Evolutionary conservation across 2,888 invertebrate species (phyloP), one percentile per base, ranked within the genome.

Genomic region (Coelinius sp.): DNA sequence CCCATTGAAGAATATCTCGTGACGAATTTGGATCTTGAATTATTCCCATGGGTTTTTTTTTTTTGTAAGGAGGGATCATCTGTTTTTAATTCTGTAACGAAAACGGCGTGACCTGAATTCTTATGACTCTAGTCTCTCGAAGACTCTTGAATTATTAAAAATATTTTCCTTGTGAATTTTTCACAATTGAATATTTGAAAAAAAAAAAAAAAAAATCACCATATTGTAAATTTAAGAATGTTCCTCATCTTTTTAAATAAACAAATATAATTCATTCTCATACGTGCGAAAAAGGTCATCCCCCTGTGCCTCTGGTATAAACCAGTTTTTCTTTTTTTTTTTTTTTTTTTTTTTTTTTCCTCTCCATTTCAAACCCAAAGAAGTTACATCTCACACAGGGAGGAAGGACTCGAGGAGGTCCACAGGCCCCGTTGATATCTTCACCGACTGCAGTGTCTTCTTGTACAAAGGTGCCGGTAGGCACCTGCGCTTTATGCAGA

Each of bases 401-500:
- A 52, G 49, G 49, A 70, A 70, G 70, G 52, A 74, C 73, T 66
- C 68, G 44, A 49, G 14, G 52, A 68, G 49, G 70, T 38, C 27
- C 31, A n/a, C n/a, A n/a, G n/a, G 14, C 71, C 41, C 69, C 71
- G 70, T 73, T 72, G 77, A 79, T 79, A 78, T 76, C 76, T 76
- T 77, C 70, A 76, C 73, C 75, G 78, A 41, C 64, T 56, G 44
- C n/a, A 14, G 14, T 65, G 56, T 24, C 35, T 52, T 68, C 63
- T 38, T 64, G 49, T 71, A 78, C 82, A 84, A 85, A 85, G 83
- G 81, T 81, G 82, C 85, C 82, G 84, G 81, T 81, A 78, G 79
- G 81, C 86, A 86, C 86, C 86, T 86, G 86, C 81, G 78, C 82
- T 82, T 83, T 81, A 84, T 84, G 84, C 85, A 86, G 87, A 87